These are phyloP conservation scores for Gallinago stenura DNA, from an alignment of 2,797 vertebrate genomes.

Conservation along the genomic window DNA sequence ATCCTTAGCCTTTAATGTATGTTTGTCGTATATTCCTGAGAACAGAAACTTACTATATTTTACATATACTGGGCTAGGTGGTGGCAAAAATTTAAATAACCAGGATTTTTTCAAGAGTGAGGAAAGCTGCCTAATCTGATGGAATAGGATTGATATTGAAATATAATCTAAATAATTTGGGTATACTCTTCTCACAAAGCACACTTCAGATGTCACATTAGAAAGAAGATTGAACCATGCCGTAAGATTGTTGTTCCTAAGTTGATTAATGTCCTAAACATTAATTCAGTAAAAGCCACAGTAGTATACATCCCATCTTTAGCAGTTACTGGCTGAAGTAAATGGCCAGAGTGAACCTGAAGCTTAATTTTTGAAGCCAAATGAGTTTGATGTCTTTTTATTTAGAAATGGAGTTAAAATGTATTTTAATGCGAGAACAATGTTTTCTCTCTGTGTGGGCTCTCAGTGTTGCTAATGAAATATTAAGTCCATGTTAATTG, in stretches of 20 bases:
- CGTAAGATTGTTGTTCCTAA: background rate
- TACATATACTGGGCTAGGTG: background rate
- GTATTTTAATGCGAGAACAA: background rate
- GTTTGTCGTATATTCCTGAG: background rate
- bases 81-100: background rate
- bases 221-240: background rate
- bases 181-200: background rate
- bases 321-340: background rate
- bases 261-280: background rate
- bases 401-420: background rate
- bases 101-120: background rate
- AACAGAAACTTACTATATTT: background rate
- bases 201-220: background rate
- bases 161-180: background rate
- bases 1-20: background rate
- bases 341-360: background rate
- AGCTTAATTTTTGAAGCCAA: background rate
- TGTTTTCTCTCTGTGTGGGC: rapidly evolving
- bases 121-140: background rate
- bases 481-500: background rate
- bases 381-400: background rate
- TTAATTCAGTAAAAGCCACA: background rate
- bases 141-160: background rate
- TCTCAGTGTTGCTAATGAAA: background rate
- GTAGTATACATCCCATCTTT: background rate